Percentiles rank a stretch among this genome's conserved stretches.
phyloP scores from a whole-genome alignment of 2,797 vertebrate species.

The Poecilia wingei region DNA sequence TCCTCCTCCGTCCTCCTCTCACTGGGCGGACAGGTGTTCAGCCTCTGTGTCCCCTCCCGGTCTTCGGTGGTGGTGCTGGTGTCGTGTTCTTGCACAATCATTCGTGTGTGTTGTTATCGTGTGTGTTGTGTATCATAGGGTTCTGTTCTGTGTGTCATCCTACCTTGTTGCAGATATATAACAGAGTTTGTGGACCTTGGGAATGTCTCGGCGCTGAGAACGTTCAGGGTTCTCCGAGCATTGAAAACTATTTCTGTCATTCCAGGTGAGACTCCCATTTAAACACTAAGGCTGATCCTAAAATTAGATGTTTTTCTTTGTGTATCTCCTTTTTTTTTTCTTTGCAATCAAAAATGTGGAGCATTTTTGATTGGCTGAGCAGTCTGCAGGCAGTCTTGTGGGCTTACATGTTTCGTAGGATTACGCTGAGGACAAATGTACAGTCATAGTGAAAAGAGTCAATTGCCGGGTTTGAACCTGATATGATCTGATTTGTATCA shows the following conservation, averaged over 20 bases:
- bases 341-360: conserved; percentile 81
- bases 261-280: conserved; percentile 97
- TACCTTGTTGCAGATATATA: conserved; percentile 99
- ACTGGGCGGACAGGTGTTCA: conserved; percentile 80
- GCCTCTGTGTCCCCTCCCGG: conserved; percentile 80
- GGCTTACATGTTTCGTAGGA: conserved; percentile 12
- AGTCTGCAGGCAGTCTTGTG: conserved; percentile 79
- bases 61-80: conserved; percentile 79
- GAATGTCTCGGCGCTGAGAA: conserved; percentile 99
- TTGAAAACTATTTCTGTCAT: conserved; percentile 99
- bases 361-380: conserved; percentile 91
- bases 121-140: conserved; percentile 95
- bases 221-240: conserved; percentile 99
- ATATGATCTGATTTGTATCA: not conserved
- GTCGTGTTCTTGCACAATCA: conserved; percentile 71
- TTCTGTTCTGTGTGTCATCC: conserved; percentile 99
- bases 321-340: conserved; percentile 62
- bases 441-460: not conserved
- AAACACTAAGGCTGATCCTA: conserved; percentile 85
- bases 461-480: not conserved
- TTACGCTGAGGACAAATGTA: not conserved
- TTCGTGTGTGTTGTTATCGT: conserved; percentile 86
- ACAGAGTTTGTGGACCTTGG: conserved; percentile 99
- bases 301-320: conserved; percentile 48
- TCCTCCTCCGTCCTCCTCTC: conserved; percentile 66